These are phyloP conservation scores for Norana najaformis DNA, from an alignment of 2,888 invertebrate species.

Conservation along the genomic window DNA sequence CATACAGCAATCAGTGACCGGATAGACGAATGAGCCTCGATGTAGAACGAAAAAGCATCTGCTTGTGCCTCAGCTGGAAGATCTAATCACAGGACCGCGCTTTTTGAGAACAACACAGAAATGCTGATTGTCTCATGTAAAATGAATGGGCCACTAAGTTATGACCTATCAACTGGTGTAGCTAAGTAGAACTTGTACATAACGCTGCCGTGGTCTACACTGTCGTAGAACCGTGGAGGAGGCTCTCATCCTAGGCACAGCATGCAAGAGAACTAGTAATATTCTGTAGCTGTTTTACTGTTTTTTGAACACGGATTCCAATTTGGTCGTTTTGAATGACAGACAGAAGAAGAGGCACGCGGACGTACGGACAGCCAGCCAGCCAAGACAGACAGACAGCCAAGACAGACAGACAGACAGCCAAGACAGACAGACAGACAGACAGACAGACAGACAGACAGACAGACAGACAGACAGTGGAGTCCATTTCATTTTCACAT, in stretches of 20 bases:
- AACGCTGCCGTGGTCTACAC: no score
- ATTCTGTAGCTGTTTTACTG: background rate
- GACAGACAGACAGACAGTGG: no score
- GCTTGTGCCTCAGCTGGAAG: background rate
- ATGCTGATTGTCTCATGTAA: background rate
- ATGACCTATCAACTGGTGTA: background rate
- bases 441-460: no score
- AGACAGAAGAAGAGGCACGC: background rate
- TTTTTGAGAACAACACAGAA: no score
- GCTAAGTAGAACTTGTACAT: background rate
- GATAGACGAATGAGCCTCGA: no score
- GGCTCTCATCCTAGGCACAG: background rate
- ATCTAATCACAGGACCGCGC: no score
- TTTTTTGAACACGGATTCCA: background rate
- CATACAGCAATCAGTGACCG: no score
- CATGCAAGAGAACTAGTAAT: no score
- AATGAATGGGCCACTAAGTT: background rate
- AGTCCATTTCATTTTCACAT: no score
- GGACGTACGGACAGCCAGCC: background rate
- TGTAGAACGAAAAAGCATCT: background rate
- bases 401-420: background rate
- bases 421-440: background rate
- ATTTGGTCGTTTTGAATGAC: slow-evolving; percentile 2
- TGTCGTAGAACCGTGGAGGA: no score
- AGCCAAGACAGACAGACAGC: background rate